phyloP scores from a whole-genome alignment of 2,113 vertebrate species.

The Tonatia bakeri region DNA sequence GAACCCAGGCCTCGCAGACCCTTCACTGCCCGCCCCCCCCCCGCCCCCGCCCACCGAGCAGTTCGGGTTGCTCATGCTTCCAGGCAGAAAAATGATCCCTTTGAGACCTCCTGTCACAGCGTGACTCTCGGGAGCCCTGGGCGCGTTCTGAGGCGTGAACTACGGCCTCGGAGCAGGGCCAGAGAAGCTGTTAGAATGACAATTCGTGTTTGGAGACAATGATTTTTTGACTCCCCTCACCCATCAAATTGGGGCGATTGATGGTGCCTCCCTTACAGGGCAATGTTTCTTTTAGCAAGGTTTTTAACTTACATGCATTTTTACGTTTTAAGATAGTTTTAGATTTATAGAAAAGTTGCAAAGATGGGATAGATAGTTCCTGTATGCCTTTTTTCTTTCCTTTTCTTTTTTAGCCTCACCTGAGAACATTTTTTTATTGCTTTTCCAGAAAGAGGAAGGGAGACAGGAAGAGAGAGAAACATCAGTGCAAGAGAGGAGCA shows the following conservation, averaged over 20 bases:
- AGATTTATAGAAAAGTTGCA: neutral
- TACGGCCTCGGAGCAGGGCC: neutral
- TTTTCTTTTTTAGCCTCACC: too few species aligned
- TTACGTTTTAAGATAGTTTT: neutral
- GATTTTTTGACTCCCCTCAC: neutral
- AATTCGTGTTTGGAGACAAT: neutral
- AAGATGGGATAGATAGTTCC: neutral
- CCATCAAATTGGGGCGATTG: neutral
- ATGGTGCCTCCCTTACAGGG: neutral
- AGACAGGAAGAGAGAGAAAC: too few species aligned
- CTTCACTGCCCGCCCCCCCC: neutral
- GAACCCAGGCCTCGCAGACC: neutral
- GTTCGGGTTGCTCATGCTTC: neutral
- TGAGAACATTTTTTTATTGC: too few species aligned
- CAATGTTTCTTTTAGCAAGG: neutral
- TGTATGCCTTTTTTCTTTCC: too few species aligned
- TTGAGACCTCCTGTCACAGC: neutral
- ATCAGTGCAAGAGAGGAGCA: too few species aligned
- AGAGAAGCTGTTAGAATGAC: neutral
- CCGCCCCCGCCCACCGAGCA: too few species aligned
- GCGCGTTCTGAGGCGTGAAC: neutral
- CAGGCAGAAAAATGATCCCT: neutral
- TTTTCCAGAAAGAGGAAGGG: too few species aligned
- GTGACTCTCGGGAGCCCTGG: neutral
- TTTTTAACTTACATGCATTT: neutral